Conservation (phyloP, 2,113 vertebrate species). For the Varanus salvator region DNA sequence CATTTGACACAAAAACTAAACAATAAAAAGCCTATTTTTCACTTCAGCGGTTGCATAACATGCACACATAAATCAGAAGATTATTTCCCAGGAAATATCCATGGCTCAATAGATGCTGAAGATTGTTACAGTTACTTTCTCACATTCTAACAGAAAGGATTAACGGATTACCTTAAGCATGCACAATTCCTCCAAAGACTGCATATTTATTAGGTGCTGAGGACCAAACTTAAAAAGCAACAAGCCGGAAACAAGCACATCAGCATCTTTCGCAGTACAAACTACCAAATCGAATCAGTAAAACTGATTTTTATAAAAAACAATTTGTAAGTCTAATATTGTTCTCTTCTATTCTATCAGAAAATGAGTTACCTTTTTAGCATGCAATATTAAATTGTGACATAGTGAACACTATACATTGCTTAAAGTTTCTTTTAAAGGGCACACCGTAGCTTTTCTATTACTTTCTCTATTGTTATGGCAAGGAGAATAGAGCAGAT, state of each 20-base stretch:
- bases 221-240: too few relatives aligned
- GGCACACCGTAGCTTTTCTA: neutral
- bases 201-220: neutral
- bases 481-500: neutral
- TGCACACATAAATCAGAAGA: neutral
- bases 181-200: neutral
- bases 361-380: neutral
- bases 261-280: neutral
- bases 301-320: neutral
- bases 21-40: conserved; percentile 36
- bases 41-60: conserved; percentile 34
- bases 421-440: neutral
- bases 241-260: neutral
- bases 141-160: neutral
- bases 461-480: neutral
- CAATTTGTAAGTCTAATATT: neutral
- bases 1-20: conserved; percentile 17
- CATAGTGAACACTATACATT: neutral
- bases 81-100: conserved; percentile 12
- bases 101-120: conserved; percentile 8
- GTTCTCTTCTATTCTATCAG: neutral
- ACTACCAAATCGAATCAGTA: neutral
- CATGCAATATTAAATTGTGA: neutral
- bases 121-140: conserved; percentile 9
- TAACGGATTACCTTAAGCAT: conserved; percentile 1